Evolutionary conservation across 2,888 invertebrate genomes (phyloP), one percentile per base, ranked within the genome.

Genomic region (Cactoblastis cactorum): DNA sequence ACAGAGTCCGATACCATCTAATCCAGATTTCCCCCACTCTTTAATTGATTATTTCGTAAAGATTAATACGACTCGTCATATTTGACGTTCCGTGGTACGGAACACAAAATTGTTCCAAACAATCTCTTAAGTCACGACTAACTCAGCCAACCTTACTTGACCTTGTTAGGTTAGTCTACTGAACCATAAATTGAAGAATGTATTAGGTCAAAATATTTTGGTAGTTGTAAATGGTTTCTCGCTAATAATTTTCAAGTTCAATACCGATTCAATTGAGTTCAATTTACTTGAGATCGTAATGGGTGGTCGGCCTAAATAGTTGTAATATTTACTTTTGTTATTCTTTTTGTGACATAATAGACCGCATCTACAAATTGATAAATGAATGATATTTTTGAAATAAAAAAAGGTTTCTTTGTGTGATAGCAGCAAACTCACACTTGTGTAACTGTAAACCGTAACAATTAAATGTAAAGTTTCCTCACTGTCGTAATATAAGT

Each of bases 1-100:
- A 83, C 83, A 82, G 73, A 75, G 74, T 57, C 70, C 62, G 87
- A 87, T 87, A 86, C 66, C 59, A 88, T 88, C 87, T 85, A 80
- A 83, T 85, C 82, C 83, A 87, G 82, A 86, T 87, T 82, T 77
- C 74, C 77, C 73, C 77, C 76, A 77, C 83, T 78, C 76, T 74
- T 82, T 83, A 85, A 86, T 86, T 87, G 86, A 86, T 88, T 86
- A 85, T 84, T 86, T 80, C 78, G 75, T 85, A 81, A 82, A 82
- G 83, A 83, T 83, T 83, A 83, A 80, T 79, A 80, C 71, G 82
- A 78, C 78, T 83, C 79, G 80, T 82, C 86, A 82, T 78, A 80
- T 74, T 77, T 79, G 77, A 80, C 77, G 74, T 74, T 73, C 65
- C 64, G 63, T 62, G 69, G 70, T 68, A 74, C 65, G 62, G 63